Conservation (phyloP, 1,140 invertebrate species). For the Pseudomyrmex cubaensis region DNA sequence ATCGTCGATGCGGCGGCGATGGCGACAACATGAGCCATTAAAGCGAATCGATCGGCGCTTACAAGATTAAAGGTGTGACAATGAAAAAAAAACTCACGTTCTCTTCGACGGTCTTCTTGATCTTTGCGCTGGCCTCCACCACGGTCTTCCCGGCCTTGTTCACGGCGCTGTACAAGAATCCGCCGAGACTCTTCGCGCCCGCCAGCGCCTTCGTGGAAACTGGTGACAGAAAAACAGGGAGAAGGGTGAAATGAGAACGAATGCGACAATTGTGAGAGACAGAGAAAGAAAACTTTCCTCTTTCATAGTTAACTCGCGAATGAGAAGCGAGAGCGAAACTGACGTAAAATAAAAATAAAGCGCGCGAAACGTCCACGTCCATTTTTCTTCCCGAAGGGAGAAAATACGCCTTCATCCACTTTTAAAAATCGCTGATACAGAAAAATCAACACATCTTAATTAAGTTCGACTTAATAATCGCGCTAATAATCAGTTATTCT, state of each 20-base stretch:
- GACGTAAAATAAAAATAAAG: not conserved
- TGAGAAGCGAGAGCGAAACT: not conserved
- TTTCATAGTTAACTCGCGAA: constrained; percentile 11
- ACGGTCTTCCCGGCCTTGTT: constrained; percentile 94
- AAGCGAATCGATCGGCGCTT: constrained; percentile 11
- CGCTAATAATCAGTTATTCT: not conserved
- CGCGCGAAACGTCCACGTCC: no score
- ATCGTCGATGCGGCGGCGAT: not conserved
- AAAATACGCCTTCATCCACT: not conserved
- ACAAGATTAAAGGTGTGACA: not conserved
- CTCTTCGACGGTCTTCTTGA: constrained; percentile 98
- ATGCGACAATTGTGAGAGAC: constrained; percentile 20
- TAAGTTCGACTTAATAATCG: constrained; percentile 1
- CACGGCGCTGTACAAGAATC: constrained; percentile 95
- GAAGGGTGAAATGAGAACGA: constrained; percentile 47
- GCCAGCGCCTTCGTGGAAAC: constrained; percentile 96
- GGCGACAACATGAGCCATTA: not conserved
- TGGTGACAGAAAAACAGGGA: constrained; percentile 76
- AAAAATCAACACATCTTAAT: not conserved
- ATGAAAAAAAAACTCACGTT: constrained; percentile 90
- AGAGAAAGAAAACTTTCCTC: not conserved
- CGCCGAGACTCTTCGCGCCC: constrained; percentile 96
- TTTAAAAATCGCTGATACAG: not conserved
- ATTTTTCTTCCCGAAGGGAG: not conserved
- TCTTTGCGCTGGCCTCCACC: constrained; percentile 93